A percentile compares a stretch with the other conserved stretches of the same genome.
phyloP scores from a whole-genome alignment of 1,140 invertebrate species.

The Condylostylus longicornis region DNA sequence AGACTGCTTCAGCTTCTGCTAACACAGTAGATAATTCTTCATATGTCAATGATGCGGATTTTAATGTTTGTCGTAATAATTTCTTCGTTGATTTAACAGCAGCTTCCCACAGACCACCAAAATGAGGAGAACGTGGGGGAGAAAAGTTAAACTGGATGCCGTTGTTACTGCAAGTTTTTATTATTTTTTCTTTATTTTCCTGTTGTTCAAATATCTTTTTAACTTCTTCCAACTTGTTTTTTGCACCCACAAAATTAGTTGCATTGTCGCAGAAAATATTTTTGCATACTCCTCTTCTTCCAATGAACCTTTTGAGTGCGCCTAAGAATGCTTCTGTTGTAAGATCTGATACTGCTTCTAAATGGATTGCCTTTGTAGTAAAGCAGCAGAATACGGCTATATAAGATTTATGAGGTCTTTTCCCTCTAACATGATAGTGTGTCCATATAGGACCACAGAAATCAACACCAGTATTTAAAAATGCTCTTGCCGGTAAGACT shows the following conservation, averaged over 20 bases:
- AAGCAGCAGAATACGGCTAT: constrained; percentile 20
- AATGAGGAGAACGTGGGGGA: constrained; percentile 16
- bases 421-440: background rate
- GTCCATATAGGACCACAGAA: constrained; percentile 25
- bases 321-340: constrained; percentile 16
- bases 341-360: constrained; percentile 18
- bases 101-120: constrained; percentile 20
- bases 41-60: constrained; percentile 6
- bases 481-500: constrained; percentile 6
- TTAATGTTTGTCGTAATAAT: constrained; percentile 12
- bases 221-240: constrained; percentile 9
- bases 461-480: constrained; percentile 18
- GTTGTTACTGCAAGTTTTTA: constrained; percentile 1
- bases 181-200: background rate
- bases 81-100: constrained; percentile 18
- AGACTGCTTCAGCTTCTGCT: constrained; percentile 13
- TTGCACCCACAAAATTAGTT: constrained; percentile 16
- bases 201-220: background rate
- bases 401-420: constrained; percentile 11
- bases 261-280: constrained; percentile 19
- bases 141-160: constrained; percentile 16
- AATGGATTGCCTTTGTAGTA: constrained; percentile 16
- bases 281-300: constrained; percentile 11
- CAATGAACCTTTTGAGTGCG: constrained; percentile 19
- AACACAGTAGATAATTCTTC: constrained; percentile 14